phyloP scores from a whole-genome alignment of 2,113 vertebrate genomes.

The Dicrurus megarhynchus region DNA sequence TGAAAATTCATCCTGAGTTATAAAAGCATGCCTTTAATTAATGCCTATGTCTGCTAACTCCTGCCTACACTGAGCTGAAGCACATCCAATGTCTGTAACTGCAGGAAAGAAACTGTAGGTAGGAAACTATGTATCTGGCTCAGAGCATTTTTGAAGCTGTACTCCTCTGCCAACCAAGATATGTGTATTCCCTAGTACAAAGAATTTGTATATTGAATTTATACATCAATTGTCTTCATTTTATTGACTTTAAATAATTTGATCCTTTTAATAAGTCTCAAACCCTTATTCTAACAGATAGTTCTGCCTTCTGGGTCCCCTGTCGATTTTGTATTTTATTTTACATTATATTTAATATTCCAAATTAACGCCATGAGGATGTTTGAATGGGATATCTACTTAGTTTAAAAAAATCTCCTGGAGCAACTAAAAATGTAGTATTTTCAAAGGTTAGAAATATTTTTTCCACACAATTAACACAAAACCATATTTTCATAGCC shows the following conservation, averaged over 20 bases:
- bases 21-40: background rate
- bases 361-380: conserved; percentile 26
- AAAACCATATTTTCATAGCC: conserved; percentile 35
- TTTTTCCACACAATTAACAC: conserved; percentile 58
- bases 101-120: background rate
- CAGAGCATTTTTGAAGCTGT: background rate
- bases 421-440: conserved; percentile 1
- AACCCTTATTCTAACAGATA: background rate
- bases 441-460: conserved; percentile 58
- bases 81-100: background rate
- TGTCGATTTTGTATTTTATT: background rate
- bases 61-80: background rate
- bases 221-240: background rate
- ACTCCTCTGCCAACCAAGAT: background rate
- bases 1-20: background rate
- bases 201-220: background rate
- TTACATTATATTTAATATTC: background rate
- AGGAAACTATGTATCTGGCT: background rate
- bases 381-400: conserved; percentile 13
- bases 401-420: conserved; percentile 12
- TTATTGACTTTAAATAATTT: background rate
- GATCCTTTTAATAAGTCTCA: background rate
- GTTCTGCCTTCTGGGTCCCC: background rate
- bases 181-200: background rate
- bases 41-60: background rate